Conservation (phyloP, 2,113 vertebrate genomes). For the Hippocampus comes region DNA sequence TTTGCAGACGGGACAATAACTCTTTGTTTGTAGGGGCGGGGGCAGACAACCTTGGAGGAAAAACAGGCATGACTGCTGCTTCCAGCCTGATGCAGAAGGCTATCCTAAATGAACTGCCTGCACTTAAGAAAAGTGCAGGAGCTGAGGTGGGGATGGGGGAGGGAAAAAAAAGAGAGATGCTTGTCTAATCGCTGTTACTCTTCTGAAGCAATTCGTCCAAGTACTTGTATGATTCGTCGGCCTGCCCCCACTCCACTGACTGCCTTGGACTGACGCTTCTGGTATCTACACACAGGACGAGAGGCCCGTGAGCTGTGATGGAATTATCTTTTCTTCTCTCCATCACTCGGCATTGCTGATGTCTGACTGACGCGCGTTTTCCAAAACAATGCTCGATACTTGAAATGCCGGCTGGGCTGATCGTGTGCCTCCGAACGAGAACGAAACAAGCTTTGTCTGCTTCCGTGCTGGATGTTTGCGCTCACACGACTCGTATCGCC, state of each 20-base stretch:
- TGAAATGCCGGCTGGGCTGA: conserved; percentile 66
- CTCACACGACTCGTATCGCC: conserved; percentile 54
- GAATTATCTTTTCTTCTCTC: conserved; percentile 19
- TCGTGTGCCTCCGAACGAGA: conserved; percentile 64
- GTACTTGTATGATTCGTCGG: conserved; percentile 52
- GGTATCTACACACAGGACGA: too few relatives aligned
- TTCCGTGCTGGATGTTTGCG: conserved; percentile 59
- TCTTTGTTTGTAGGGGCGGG: conserved; percentile 18
- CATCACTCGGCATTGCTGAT: conserved; percentile 58
- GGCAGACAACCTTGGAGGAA: conserved; percentile 27
- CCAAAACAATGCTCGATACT: conserved; percentile 64
- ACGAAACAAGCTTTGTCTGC: conserved; percentile 59
- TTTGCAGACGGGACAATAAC: background rate
- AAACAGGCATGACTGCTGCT: conserved; percentile 22
- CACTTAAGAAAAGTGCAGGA: conserved; percentile 43
- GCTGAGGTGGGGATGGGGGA: background rate
- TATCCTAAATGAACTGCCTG: conserved; percentile 10
- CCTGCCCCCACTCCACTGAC: background rate
- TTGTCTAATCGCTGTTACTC: conserved; percentile 32
- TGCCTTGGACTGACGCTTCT: too few relatives aligned
- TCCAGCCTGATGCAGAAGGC: conserved; percentile 16
- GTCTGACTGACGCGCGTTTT: conserved; percentile 61
- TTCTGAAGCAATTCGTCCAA: conserved; percentile 52
- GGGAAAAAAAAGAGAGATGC: conserved; percentile 13
- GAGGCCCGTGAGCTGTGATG: conserved; percentile 22